These are phyloP conservation scores for Odontomyia ornata DNA, from an alignment of 2,888 invertebrate genomes.

Conservation along the genomic window DNA sequence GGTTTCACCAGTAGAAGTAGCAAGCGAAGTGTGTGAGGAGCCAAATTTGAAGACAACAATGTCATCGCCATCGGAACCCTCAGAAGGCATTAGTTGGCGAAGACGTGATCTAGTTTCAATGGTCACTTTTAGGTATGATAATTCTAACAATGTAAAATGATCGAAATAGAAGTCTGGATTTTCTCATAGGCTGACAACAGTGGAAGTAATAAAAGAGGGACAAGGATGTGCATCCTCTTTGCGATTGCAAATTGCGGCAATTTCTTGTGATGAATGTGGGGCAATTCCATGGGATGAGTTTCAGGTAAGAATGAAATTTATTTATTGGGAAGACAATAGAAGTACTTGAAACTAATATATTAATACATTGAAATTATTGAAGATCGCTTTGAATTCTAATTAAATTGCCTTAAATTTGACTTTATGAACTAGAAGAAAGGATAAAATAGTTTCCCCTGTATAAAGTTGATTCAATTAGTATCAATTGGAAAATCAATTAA, in stretches of 20 bases:
- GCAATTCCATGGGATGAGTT: constrained; percentile 94
- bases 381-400: too few species aligned
- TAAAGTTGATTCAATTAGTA: too few species aligned
- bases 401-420: too few species aligned
- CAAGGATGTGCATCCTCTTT: constrained; percentile 73
- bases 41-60: constrained; percentile 68
- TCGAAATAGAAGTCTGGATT: not conserved
- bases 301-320: constrained; percentile 71
- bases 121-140: constrained; percentile 63
- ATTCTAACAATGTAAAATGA: constrained; percentile 54
- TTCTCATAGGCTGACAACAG: constrained; percentile 75
- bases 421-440: too few species aligned
- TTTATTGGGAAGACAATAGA: constrained; percentile 22
- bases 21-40: constrained; percentile 84
- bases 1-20: constrained; percentile 74
- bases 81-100: constrained; percentile 80
- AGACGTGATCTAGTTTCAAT: constrained; percentile 78
- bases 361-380: too few species aligned
- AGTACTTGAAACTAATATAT: too few species aligned
- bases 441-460: too few species aligned
- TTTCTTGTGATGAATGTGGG: constrained; percentile 83
- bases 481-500: too few species aligned
- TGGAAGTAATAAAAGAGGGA: constrained; percentile 78
- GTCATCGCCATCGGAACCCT: constrained; percentile 85
- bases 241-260: constrained; percentile 74